These are phyloP conservation scores for Parauchenoglanis punctatus DNA, from an alignment of 2,797 vertebrate species.

Conservation along the genomic window DNA sequence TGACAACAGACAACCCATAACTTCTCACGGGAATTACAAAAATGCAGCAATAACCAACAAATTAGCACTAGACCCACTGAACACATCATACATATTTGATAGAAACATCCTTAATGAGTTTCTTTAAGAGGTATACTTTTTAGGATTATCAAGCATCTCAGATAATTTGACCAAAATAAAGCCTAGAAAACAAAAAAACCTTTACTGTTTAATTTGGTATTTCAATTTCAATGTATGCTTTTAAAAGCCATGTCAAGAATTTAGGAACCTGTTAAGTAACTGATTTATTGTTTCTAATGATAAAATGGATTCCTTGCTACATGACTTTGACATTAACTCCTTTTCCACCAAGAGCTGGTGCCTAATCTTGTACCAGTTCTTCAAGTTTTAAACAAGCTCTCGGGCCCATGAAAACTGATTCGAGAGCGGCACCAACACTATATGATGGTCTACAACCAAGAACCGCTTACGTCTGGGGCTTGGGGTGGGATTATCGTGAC, in stretches of 20 bases:
- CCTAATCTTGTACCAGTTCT: no score
- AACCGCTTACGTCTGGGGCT: no score
- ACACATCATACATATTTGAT: not conserved
- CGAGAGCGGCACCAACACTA: no score
- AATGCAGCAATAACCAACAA: not conserved
- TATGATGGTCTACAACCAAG: no score
- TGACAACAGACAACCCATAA: not conserved
- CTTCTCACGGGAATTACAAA: not conserved
- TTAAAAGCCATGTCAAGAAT: not conserved
- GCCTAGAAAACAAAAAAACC: not conserved
- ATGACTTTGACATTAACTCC: not conserved
- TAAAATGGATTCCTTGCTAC: not conserved
- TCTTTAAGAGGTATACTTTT: not conserved
- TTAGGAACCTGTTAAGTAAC: not conserved
- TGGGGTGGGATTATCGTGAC: no score
- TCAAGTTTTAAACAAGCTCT: no score
- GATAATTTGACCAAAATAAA: not conserved
- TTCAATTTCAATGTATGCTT: not conserved
- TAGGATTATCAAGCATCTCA: not conserved
- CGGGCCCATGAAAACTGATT: no score
- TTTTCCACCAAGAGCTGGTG: no score
- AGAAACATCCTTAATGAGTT: not conserved
- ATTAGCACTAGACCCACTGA: not conserved
- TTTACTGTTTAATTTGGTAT: not conserved
- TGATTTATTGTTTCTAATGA: not conserved